Conservation (phyloP, 2,888 invertebrate species). For the Cantharis rufa region DNA sequence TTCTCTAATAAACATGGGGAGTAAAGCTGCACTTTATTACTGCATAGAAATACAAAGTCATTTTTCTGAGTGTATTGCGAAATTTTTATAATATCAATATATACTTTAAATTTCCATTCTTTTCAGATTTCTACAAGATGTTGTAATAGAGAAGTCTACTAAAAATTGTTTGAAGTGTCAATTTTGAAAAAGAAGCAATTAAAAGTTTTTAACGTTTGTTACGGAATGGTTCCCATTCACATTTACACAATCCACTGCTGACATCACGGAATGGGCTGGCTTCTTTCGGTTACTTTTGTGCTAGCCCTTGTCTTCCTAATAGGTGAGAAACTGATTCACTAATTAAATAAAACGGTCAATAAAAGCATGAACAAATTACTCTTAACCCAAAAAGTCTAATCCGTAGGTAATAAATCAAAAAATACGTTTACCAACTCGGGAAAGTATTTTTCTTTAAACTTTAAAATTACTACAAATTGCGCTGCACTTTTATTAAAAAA, state of each 20-base stretch:
- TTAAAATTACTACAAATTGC: neutral
- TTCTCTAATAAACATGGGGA: no score
- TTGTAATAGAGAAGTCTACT: neutral
- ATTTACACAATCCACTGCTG: conserved; percentile 45
- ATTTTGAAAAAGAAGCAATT: conserved; percentile 12
- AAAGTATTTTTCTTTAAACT: neutral
- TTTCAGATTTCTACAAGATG: neutral
- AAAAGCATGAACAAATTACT: neutral
- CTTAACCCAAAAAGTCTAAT: neutral
- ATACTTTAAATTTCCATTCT: neutral
- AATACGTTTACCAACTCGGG: neutral
- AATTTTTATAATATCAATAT: neutral
- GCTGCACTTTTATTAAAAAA: neutral
- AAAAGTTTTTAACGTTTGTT: conserved; percentile 29
- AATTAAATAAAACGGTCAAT: neutral
- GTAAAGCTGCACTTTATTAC: no score
- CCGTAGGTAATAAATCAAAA: neutral
- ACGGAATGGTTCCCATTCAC: conserved; percentile 29
- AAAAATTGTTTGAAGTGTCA: conserved; percentile 9
- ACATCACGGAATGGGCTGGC: conserved; percentile 59
- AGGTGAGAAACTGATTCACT: conserved; percentile 44
- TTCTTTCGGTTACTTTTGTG: conserved; percentile 54
- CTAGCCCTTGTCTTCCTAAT: conserved; percentile 56
- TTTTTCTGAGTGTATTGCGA: neutral
- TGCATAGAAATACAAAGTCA: neutral